Evolutionary conservation across 2,113 vertebrate genomes (phyloP).

Genomic region (Plecturocebus donacophilus): DNA sequence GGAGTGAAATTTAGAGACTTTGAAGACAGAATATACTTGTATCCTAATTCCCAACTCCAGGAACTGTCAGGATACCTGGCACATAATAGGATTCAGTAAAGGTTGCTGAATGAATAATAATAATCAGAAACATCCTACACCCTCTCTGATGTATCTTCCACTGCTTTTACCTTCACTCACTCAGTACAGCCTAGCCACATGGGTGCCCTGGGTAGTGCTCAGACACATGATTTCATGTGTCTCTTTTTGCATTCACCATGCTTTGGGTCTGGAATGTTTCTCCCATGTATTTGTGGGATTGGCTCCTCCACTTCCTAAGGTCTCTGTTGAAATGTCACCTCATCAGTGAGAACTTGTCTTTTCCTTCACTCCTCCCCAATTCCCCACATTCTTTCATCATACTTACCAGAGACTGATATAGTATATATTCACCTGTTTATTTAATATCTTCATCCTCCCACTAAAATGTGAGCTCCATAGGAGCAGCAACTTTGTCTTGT

Average conservation of each 20-base stretch:
- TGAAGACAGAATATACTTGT: conserved; percentile 34
- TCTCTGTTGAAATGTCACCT: background rate
- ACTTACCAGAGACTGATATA: background rate
- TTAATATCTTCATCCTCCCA: background rate
- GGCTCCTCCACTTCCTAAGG: background rate
- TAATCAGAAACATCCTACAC: background rate
- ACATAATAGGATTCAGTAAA: background rate
- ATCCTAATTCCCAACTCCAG: conserved; percentile 6
- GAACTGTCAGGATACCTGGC: background rate
- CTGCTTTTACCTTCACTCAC: background rate
- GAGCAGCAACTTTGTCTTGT: background rate
- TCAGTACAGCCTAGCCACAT: background rate
- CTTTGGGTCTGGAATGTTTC: background rate
- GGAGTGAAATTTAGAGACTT: conserved; percentile 32
- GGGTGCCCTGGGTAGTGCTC: background rate
- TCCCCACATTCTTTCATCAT: background rate
- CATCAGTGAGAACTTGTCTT: background rate
- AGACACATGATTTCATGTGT: background rate
- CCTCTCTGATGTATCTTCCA: background rate
- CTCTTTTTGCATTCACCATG: background rate
- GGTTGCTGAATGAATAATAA: background rate
- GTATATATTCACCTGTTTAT: background rate
- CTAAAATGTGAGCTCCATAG: background rate
- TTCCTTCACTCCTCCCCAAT: background rate
- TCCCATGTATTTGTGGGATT: background rate